Evolutionary conservation across 2,888 invertebrate genomes (phyloP).

Genomic region (Agrochola circellaris): DNA sequence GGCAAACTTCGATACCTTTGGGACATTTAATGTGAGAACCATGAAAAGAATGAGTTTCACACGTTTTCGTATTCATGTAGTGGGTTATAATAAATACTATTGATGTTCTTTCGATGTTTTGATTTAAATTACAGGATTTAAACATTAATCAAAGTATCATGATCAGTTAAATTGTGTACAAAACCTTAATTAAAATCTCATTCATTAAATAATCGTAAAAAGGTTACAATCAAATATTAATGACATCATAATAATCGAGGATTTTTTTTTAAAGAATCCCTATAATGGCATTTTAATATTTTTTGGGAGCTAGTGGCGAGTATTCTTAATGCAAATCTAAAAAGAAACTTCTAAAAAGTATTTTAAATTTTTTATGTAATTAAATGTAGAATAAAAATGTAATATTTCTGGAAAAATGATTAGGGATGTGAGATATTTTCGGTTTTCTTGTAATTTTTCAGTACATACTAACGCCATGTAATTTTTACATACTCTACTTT

Average conservation of each 20-base stretch:
- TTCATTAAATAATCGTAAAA: background rate
- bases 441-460: background rate
- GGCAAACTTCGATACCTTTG: conserved; percentile 73
- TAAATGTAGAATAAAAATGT: background rate
- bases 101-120: background rate
- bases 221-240: background rate
- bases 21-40: conserved; percentile 82
- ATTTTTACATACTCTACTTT: background rate
- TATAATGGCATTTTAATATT: background rate
- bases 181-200: background rate
- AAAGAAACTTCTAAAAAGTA: background rate
- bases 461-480: background rate
- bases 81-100: background rate
- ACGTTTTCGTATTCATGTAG: conserved; percentile 61
- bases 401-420: background rate
- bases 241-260: background rate
- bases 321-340: background rate
- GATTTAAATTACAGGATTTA: background rate
- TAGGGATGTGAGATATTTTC: background rate
- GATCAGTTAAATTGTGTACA: background rate
- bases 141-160: background rate
- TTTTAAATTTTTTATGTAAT: background rate
- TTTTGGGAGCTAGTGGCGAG: background rate
- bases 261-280: too few species aligned
- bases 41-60: conserved; percentile 71